Percentiles rank a stretch among this genome's conserved stretches.
phyloP scores from a whole-genome alignment of 23 tunicate genomes.

The Trididemnum miniatum region DNA sequence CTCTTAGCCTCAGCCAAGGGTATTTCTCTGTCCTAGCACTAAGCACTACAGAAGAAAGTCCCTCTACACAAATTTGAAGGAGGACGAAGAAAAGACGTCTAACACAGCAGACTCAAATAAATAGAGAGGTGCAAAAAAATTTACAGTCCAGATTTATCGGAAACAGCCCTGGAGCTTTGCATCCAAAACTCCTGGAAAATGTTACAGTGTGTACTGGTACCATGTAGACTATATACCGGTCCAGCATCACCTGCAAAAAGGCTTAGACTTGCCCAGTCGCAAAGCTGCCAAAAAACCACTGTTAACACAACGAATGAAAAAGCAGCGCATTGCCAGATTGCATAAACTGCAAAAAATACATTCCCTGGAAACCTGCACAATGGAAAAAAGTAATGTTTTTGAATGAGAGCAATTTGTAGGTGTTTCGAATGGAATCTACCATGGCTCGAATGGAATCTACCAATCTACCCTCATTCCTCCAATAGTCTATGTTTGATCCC shows the following conservation, averaged over 20 bases:
- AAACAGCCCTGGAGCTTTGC: slow-evolving; percentile 7
- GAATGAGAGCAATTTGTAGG: background rate
- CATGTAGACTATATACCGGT: too few species aligned
- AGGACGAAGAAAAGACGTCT: background rate
- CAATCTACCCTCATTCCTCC: background rate
- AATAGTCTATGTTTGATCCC: slow-evolving; percentile 1
- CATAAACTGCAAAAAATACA: slow-evolving; percentile 4
- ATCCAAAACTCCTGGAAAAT: slow-evolving; percentile 7
- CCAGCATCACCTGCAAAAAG: slow-evolving; percentile 10
- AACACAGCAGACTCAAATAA: background rate
- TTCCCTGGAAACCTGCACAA: background rate
- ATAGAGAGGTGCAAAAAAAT: background rate
- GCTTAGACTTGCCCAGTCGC: background rate
- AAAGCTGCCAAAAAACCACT: slow-evolving; percentile 6
- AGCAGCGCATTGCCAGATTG: slow-evolving; percentile 4
- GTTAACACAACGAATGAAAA: slow-evolving; percentile 6
- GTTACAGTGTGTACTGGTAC: slow-evolving; percentile 3
- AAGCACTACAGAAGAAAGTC: too few species aligned
- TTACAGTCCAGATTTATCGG: background rate
- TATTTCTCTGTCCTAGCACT: background rate
- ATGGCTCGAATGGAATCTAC: too few species aligned
- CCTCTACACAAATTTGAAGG: background rate
- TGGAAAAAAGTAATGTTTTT: background rate
- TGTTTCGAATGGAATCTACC: background rate
- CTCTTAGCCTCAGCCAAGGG: background rate